Evolutionary conservation across 2,888 invertebrate species (phyloP).

Genomic region (Colostygia pectinataria): DNA sequence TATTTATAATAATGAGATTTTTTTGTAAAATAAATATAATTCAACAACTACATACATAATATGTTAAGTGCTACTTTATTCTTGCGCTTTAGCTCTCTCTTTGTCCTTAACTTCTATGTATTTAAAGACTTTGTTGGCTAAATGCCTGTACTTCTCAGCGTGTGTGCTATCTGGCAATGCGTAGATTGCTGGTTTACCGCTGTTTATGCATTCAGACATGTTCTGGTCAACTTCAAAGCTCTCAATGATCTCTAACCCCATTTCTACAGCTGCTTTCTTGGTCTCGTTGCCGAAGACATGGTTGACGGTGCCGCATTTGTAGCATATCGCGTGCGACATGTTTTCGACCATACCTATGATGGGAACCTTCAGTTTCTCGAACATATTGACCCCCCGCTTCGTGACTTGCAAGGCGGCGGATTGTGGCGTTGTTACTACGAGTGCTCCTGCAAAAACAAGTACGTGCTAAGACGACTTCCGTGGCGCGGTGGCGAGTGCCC

Average conservation of each 20-base stretch:
- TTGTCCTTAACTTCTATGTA: constrained; percentile 67
- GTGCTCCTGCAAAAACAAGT: constrained; percentile 86
- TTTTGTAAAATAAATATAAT: constrained; percentile 57
- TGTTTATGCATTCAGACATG: constrained; percentile 87
- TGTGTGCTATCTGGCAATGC: constrained; percentile 83
- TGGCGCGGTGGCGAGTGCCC: no score
- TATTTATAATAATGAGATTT: constrained; percentile 48
- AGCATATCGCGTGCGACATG: constrained; percentile 92
- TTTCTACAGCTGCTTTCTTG: constrained; percentile 82
- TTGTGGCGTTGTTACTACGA: constrained; percentile 97
- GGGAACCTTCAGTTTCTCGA: constrained; percentile 90
- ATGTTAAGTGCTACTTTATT: constrained; percentile 46
- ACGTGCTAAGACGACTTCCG: no score
- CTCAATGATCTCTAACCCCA: constrained; percentile 86
- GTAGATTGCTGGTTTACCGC: constrained; percentile 89
- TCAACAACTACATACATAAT: constrained; percentile 49
- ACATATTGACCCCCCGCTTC: constrained; percentile 93
- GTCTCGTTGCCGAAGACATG: constrained; percentile 89
- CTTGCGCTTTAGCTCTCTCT: constrained; percentile 51
- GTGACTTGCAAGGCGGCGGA: constrained; percentile 94
- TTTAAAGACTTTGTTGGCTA: constrained; percentile 75
- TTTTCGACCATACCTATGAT: constrained; percentile 95
- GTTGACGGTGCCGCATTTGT: constrained; percentile 88
- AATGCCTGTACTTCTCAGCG: constrained; percentile 70
- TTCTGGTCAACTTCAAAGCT: constrained; percentile 88